Base-by-base conservation (phyloP, 2,888 invertebrate genomes). In the Eilema depressum region DNA sequence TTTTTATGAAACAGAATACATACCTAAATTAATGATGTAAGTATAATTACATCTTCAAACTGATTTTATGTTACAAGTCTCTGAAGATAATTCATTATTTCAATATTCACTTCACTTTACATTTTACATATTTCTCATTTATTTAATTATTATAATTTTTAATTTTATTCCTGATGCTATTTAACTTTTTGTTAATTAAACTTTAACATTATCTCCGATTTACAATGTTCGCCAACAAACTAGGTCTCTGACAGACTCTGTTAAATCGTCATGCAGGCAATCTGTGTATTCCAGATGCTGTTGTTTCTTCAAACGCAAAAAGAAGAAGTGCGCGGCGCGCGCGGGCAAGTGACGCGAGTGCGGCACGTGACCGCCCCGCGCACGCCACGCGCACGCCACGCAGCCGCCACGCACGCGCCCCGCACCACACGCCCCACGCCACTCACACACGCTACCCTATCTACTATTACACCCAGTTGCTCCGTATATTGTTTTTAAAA, bases 291-390 rank as follows among this genome's bases (percentile, higher is more conserved):
- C 92, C 96, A 99, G 99, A 96, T 99, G 99, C 97, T 99, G 99
- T 96, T 99, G 99, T 96, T 99, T 99, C 97, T 98, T 99, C 97
- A 98, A 99, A 96, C 97, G 99, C 95, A 99, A 99, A 98, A 99
- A 99, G 98, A 99, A 99, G 97, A 99, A 99, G 97, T 97, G 95
- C 78, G 95, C 97, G 92, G 97, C 97, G 82, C 97, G 98, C 91
- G 97, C 97, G 92, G 97, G 97, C 96, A 98, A 98, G 97, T 98
- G 98, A 98, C 98, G 97, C 97, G 97, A 84, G 89, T 77, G 85
- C 61, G 72, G 62, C 80, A 77, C 88, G 82, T 88, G 88, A 88
- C 91, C 85, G 80, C 84, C 82, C 79, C 78, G 71, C 63, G 75
- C 75, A 76, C 75, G 76, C 74, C 77, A 76, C 75, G 65, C 82